Base-by-base conservation (phyloP, 2,797 vertebrate species). In the Erpetoichthys calabaricus region DNA sequence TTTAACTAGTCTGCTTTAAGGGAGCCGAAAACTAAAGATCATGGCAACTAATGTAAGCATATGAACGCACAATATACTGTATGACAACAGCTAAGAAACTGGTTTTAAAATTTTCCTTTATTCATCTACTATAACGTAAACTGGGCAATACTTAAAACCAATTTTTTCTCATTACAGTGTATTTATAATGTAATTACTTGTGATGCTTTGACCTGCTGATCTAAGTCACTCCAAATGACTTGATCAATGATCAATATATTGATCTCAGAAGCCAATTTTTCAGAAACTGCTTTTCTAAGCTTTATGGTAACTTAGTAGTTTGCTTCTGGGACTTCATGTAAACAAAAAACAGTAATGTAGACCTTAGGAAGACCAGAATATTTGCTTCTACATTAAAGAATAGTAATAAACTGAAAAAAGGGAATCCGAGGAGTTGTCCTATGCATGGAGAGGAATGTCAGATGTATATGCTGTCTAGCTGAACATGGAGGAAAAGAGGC, bases 381-480 rank as follows among this genome's bases (percentile, higher is more conserved):
- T 25, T 25, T 25, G 25, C 25, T 25, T 25, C 25, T 25, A 25
- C 25, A 25, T 25, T 25, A 25, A 25, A 25, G 25, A 25, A 25
- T 25, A 25, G 25, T 25, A 25, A 25, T 25, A 25, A 25, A 25
- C 25, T 25, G 25, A 25, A 25, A 25, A 25, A 25, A 25, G 1
- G 25, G 25, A 25, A 25, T 25, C 25, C 2, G 25, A 25, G 25
- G 25, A 25, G 25, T 25, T 25, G 25, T 25, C 25, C 25, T 25
- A 25, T 25, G 25, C 25, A 25, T 25, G 25, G 25, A 25, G 25
- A 25, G 25, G 25, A 3, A 62, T 53, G 56, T 59, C 55, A 63
- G 64, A 45, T 57, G 25, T 45, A 64, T 46, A 45, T 62, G 50
- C 58, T 61, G 57, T 44, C 59, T 0, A 56, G 42, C n/a, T 3